Conservation (phyloP, 2,888 invertebrate genomes). For the Gymnosoma rotundatum region DNA sequence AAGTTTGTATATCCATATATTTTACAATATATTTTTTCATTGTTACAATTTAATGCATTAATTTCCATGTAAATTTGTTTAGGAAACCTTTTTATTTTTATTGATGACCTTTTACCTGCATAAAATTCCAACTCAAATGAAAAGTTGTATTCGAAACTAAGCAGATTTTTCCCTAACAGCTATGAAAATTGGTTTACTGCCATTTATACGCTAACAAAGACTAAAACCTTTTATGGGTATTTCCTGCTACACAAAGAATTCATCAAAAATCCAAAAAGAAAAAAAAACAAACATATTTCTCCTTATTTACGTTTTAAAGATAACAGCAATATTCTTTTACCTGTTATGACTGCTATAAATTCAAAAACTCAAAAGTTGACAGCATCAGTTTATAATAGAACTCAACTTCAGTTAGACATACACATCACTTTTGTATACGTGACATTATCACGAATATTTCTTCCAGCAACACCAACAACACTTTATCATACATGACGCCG, state of each 20-base stretch:
- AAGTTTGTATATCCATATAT: too few species aligned
- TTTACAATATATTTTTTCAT: too few species aligned
- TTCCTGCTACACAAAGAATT: not conserved
- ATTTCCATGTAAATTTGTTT: too few species aligned
- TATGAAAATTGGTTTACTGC: too few species aligned
- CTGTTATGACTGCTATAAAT: constrained; percentile 48
- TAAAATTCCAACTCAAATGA: too few species aligned
- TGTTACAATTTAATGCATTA: too few species aligned
- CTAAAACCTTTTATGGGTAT: not conserved
- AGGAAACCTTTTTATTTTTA: too few species aligned
- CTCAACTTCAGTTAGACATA: constrained; percentile 20
- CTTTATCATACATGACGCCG: constrained; percentile 31
- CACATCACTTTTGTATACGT: constrained; percentile 37
- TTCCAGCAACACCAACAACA: constrained; percentile 19
- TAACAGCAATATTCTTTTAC: constrained; percentile 39
- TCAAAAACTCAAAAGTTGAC: constrained; percentile 2
- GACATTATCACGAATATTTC: constrained; percentile 45
- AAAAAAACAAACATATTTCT: not conserved
- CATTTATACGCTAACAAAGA: not conserved
- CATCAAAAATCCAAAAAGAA: not conserved
- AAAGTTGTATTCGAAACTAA: too few species aligned
- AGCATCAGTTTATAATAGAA: constrained; percentile 48
- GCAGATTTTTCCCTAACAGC: too few species aligned
- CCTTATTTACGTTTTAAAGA: not conserved
- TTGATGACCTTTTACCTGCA: too few species aligned